Conservation (phyloP, 2,888 invertebrate genomes). For the Torymus aiolomorphi region DNA sequence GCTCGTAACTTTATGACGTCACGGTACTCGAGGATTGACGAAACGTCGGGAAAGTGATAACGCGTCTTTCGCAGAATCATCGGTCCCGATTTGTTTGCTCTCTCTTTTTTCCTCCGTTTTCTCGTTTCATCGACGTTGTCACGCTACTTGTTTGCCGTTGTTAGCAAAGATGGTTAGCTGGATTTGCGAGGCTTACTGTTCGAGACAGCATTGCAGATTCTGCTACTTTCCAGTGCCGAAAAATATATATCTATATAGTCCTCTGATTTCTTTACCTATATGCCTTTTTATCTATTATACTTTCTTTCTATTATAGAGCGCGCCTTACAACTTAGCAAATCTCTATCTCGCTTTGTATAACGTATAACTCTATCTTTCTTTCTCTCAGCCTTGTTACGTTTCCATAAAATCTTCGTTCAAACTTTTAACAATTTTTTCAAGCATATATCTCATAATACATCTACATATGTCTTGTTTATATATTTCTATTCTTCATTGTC, state of each 20-base stretch:
- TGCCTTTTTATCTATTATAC: not conserved
- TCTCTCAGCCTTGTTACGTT: slow-evolving; percentile 19
- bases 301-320: not conserved
- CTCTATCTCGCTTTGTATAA: slow-evolving; percentile 12
- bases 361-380: slow-evolving; percentile 54
- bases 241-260: slow-evolving; percentile 20
- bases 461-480: slow-evolving; percentile 18
- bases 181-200: not conserved
- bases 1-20: slow-evolving; percentile 65
- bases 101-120: not conserved
- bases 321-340: not conserved
- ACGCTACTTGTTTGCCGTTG: not conserved
- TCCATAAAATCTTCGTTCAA: slow-evolving; percentile 51
- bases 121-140: not conserved
- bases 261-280: not conserved
- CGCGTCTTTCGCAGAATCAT: slow-evolving; percentile 35
- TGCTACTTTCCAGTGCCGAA: not conserved
- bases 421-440: slow-evolving; percentile 49
- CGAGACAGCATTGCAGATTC: not conserved
- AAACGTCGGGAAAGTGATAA: slow-evolving; percentile 61
- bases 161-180: no score
- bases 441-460: slow-evolving; percentile 26
- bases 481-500: not conserved
- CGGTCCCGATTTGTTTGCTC: not conserved
- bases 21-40: slow-evolving; percentile 62